A percentile compares a stretch with the other conserved stretches of the same genome.
Conservation (phyloP, 2,797 vertebrate genomes). For the Karalla daura region DNA sequence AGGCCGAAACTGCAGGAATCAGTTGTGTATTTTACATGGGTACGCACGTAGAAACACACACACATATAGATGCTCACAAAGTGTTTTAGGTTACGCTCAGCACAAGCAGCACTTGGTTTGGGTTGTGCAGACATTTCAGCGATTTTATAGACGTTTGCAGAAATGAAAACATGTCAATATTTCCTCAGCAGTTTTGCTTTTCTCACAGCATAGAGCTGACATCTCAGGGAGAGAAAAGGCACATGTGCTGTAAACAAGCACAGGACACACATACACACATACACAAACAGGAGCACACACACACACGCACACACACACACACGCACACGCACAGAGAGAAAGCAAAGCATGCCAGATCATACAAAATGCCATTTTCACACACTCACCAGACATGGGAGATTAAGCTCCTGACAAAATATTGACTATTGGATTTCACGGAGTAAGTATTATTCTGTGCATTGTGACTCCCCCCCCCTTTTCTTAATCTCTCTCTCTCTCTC, state of each 20-base stretch:
- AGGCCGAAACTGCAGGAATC: constrained; percentile 37
- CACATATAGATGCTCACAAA: constrained; percentile 16
- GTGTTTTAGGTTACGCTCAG: neutral
- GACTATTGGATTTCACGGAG: constrained; percentile 54
- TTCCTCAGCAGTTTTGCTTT: neutral
- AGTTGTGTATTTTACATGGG: constrained; percentile 10
- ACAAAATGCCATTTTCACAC: constrained; percentile 41
- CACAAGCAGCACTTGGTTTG: neutral
- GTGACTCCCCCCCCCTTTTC: constrained; percentile 1
- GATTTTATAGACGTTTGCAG: too few species aligned
- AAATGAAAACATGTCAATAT: neutral
- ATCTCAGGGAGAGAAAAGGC: neutral
- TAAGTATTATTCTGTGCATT: constrained; percentile 37
- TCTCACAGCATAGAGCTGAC: constrained; percentile 9
- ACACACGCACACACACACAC: constrained; percentile 9
- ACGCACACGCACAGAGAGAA: neutral
- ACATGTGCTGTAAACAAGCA: neutral
- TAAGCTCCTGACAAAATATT: constrained; percentile 59
- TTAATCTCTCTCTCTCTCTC: neutral
- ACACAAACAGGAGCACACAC: neutral
- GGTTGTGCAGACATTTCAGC: too few species aligned
- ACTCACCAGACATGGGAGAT: constrained; percentile 41
- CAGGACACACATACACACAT: neutral
- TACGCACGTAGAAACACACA: neutral
- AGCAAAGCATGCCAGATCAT: constrained; percentile 34